Percentiles rank a stretch among this genome's conserved stretches.
Evolutionary conservation across 2,888 invertebrate genomes (phyloP).

Genomic region (Callyntrura guangdongensis): DNA sequence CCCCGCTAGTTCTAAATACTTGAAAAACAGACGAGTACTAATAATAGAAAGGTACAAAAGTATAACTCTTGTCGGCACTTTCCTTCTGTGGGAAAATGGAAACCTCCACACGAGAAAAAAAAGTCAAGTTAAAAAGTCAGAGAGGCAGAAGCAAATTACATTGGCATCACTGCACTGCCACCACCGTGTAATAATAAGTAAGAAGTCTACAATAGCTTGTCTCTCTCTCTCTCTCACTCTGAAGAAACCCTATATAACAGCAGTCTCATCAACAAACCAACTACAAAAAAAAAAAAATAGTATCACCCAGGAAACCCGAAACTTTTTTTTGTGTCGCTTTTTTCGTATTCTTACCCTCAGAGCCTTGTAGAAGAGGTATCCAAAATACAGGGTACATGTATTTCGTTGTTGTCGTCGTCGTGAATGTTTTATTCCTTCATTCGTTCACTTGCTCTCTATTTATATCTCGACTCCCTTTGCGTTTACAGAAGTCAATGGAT

Average conservation of each 20-base stretch:
- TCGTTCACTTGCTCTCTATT: neutral
- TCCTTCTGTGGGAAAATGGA: neutral
- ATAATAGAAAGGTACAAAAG: neutral
- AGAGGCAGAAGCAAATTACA: slow-evolving; percentile 22
- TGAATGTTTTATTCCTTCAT: slow-evolving; percentile 20
- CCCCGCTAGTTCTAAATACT: neutral
- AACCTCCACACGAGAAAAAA: neutral
- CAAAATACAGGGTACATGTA: neutral
- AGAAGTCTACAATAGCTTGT: neutral
- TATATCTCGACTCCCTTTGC: neutral
- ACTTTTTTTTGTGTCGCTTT: neutral
- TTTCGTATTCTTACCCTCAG: neutral
- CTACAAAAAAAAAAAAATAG: slow-evolving; percentile 8
- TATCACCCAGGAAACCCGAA: neutral
- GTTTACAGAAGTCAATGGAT: neutral
- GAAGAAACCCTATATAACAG: no score
- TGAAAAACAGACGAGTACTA: neutral
- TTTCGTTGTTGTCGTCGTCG: neutral
- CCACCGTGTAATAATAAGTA: neutral
- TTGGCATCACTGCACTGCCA: neutral
- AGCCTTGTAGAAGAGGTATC: neutral
- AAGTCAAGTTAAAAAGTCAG: slow-evolving; percentile 16
- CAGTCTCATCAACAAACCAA: neutral
- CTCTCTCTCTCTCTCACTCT: no score
- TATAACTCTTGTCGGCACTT: slow-evolving; percentile 15